Evolutionary conservation across 2,888 invertebrate genomes (phyloP).

Genomic region (Mechanitis mazaeus): DNA sequence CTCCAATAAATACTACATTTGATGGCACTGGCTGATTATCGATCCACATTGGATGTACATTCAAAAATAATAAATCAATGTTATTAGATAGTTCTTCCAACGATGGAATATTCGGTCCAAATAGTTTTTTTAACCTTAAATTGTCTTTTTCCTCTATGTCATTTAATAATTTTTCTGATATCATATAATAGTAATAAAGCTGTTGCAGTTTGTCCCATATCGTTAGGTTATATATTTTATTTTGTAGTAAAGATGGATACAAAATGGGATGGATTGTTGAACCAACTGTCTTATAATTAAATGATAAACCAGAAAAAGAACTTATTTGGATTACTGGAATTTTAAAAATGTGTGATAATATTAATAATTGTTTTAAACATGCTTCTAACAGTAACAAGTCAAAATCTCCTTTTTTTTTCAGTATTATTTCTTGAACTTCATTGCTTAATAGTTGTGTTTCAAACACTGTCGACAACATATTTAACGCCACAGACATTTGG

Average conservation of each 20-base stretch:
- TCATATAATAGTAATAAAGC: conserved; percentile 28
- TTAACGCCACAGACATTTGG: conserved; percentile 21
- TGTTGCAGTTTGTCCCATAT: conserved; percentile 37
- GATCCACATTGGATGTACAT: conserved; percentile 41
- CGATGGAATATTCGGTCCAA: conserved; percentile 33
- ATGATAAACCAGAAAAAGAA: conserved; percentile 33
- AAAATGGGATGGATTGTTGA: conserved; percentile 38
- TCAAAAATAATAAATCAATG: conserved; percentile 43
- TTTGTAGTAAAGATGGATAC: conserved; percentile 33
- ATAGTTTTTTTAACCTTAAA: conserved; percentile 25
- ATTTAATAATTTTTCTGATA: conserved; percentile 6
- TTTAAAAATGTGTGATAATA: conserved; percentile 40
- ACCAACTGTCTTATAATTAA: conserved; percentile 33
- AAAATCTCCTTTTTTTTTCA: conserved; percentile 29
- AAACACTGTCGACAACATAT: conserved; percentile 18
- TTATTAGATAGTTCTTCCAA: conserved; percentile 34
- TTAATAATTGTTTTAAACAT: conserved; percentile 28
- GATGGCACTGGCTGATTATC: conserved; percentile 40
- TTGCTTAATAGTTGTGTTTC: conserved; percentile 30
- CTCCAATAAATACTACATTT: conserved; percentile 41
- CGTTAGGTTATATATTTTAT: conserved; percentile 34
- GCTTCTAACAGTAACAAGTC: conserved; percentile 46
- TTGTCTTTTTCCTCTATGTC: conserved; percentile 25
- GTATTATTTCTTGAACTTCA: conserved; percentile 35
- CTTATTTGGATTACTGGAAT: conserved; percentile 43